A percentile compares a stretch with the other conserved stretches of the same genome.
Evolutionary conservation across 2,797 vertebrate genomes (phyloP).

Genomic region (Chiroxiphia lanceolata): DNA sequence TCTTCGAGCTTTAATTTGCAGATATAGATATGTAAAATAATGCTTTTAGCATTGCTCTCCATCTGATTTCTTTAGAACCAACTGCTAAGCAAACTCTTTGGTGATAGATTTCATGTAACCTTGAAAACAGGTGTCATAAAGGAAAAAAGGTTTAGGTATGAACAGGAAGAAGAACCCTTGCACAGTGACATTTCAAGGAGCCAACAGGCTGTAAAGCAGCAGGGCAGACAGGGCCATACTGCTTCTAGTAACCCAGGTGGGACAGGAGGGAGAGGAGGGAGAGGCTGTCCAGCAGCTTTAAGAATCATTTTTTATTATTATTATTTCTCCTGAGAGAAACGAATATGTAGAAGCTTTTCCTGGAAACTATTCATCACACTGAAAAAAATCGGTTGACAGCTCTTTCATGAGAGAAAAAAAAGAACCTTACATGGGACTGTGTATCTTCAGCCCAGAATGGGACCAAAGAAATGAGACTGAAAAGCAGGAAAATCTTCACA

Average conservation of each 20-base stretch:
- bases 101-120: neutral
- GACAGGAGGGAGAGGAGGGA: neutral
- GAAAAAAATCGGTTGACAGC: neutral
- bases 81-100: neutral
- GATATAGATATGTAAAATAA: neutral
- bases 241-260: neutral
- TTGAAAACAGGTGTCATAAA: neutral
- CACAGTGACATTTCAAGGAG: accelerated
- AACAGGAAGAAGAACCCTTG: neutral
- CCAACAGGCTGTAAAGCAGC: neutral
- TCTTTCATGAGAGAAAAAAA: neutral
- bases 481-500: neutral
- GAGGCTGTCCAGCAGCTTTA: neutral
- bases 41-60: neutral
- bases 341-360: neutral
- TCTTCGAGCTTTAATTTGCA: neutral
- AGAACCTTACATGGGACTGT: neutral
- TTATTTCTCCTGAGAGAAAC: neutral
- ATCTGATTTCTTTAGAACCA: neutral
- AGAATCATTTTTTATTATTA: neutral
- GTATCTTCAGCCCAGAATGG: neutral
- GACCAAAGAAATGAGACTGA: neutral
- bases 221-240: neutral
- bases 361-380: neutral
- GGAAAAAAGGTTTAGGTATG: neutral